phyloP scores from a whole-genome alignment of 2,113 vertebrate species.

The Nibea albiflora region DNA sequence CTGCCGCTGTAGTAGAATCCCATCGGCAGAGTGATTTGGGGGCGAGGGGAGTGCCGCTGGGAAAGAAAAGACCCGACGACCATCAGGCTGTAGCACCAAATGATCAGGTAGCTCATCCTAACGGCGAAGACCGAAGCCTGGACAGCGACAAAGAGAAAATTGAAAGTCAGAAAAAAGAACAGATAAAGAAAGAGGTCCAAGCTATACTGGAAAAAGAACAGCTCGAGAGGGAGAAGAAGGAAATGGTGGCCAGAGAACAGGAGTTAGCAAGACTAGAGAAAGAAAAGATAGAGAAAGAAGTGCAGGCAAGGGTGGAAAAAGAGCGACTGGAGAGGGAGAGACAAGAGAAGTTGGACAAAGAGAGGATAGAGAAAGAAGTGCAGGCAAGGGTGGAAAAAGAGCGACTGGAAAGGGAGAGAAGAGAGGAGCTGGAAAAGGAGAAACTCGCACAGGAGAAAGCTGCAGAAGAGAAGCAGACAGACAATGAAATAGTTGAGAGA shows the following conservation, averaged over 20 bases:
- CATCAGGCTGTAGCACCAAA: conserved; percentile 25
- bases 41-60: conserved; percentile 79
- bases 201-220: conserved; percentile 47
- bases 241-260: conserved; percentile 34
- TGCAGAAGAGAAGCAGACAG: conserved; percentile 45
- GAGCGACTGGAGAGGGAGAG: conserved; percentile 51
- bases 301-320: conserved; percentile 44
- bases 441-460: conserved; percentile 50
- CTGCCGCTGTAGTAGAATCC: conserved; percentile 30
- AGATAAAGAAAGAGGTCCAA: conserved; percentile 34
- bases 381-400: conserved; percentile 52
- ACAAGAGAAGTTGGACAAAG: conserved; percentile 33
- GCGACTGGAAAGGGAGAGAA: conserved; percentile 41
- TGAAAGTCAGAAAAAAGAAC: conserved; percentile 35
- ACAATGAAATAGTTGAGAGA: conserved; percentile 54
- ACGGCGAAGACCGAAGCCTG: conserved; percentile 11
- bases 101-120: conserved; percentile 12
- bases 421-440: conserved; percentile 56
- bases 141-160: conserved; percentile 39
- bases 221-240: conserved; percentile 36
- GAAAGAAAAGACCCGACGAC: conserved; percentile 26
- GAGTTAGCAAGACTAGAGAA: conserved; percentile 44
- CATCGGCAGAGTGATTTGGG: conserved; percentile 60
- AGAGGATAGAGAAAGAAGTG: conserved; percentile 52
- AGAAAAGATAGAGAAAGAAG: conserved; percentile 55